Base-by-base conservation (phyloP, 2,888 invertebrate genomes). In the Nemapogon koenigi region DNA sequence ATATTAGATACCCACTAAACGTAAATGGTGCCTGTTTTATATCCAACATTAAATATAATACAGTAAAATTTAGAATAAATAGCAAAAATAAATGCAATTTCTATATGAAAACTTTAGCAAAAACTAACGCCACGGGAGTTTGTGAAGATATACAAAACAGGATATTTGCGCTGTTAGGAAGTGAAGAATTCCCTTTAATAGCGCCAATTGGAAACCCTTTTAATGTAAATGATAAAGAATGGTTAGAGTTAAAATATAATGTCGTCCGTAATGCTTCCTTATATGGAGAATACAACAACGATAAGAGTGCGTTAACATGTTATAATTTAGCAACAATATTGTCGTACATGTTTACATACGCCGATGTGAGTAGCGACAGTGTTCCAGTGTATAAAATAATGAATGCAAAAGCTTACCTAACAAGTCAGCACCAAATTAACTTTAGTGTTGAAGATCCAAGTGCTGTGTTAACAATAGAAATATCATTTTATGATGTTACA, bases 31-130 rank as follows among this genome's bases (percentile, higher is more conserved):
- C 52, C n/a, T 84, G 84, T 50, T 41, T 59, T 7, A 48, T 61
- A 22, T 59, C 62, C 2, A 63, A 65, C 40, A 48, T 50, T 7
- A 54, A 53, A 15, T 57, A 71, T 39, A 60, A 66, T 38, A 46
- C 55, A 11, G 44, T 82, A 16, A 56, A 68, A 43, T 84, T 84
- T 55, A 81, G 81, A 10, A 52, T 56, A 7, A 82, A 82, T 46
- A 63, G 63, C 48, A 62, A 76, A 49, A 53, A 58, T 2, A 79
- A 70, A 47, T 84, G 83, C 50, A 57, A 62, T 49, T 26, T 25
- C 10, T 17, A 22, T 11, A 6, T 19, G 18, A 7, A 15, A 22
- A 28, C 29, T n/a, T 19, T 22, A 31, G 62, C 10, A 44, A 44
- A 17, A 41, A 45, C 11, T 42, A 49, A 22, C 37, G 11, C 43